These are phyloP conservation scores for Hylia prasina DNA, from an alignment of 2,113 vertebrate genomes.

Conservation along the genomic window DNA sequence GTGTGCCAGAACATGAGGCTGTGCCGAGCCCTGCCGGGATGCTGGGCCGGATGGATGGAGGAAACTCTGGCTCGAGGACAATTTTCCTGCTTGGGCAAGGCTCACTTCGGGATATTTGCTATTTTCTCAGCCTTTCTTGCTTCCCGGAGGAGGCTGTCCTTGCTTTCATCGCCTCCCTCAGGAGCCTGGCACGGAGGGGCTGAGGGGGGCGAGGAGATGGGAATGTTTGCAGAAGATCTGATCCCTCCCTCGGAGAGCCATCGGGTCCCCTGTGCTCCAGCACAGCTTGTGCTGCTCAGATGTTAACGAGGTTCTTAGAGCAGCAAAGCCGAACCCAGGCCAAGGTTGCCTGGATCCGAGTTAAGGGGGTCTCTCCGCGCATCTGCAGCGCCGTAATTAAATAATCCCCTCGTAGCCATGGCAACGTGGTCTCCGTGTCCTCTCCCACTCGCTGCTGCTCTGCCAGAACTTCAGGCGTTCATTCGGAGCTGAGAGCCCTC, in stretches of 20 bases:
- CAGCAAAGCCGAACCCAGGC: neutral
- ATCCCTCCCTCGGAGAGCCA: neutral
- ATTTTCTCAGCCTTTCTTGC: neutral
- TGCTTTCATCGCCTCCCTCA: neutral
- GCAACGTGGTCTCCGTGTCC: constrained; percentile 45
- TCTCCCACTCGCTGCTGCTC: constrained; percentile 44
- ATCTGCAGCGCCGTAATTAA: constrained; percentile 50
- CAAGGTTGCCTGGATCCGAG: neutral
- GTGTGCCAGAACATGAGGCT: neutral
- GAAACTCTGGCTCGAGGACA: neutral
- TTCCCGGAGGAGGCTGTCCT: neutral
- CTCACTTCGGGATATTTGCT: neutral
- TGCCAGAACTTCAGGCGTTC: constrained; percentile 33
- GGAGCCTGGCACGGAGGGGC: neutral
- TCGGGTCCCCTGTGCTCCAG: neutral
- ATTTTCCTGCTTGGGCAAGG: neutral
- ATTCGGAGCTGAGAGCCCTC: neutral
- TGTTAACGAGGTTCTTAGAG: neutral
- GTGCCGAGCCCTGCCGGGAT: neutral
- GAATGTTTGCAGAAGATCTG: neutral
- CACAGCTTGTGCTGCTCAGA: neutral
- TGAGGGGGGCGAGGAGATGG: neutral
- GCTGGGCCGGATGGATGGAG: neutral
- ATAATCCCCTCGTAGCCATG: constrained; percentile 66
- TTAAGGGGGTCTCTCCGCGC: neutral